A percentile compares a stretch with the other conserved stretches of the same genome.
Evolutionary conservation across 2,888 invertebrate species (phyloP).

Genomic region (Dyspetes luteomarginatus): DNA sequence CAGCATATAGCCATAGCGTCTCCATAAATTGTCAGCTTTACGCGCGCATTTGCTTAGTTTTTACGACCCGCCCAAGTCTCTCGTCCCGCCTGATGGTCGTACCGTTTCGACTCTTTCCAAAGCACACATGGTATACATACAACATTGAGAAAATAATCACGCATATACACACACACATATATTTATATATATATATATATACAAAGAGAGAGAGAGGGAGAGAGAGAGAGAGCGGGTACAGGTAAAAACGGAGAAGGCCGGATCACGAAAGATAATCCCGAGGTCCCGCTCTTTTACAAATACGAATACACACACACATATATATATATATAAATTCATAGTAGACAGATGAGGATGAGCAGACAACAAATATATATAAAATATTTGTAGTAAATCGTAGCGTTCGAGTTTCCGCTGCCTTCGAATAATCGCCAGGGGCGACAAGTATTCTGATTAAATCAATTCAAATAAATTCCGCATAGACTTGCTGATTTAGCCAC

Average conservation of each 20-base stretch:
- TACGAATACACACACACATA: conserved; percentile 36
- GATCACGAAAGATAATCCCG: conserved; percentile 14
- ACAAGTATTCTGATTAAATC: too few relatives aligned
- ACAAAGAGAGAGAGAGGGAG: neutral
- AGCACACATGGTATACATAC: conserved; percentile 29
- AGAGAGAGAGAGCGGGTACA: too few relatives aligned
- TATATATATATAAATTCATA: conserved; percentile 47
- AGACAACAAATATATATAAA: conserved; percentile 49
- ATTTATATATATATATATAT: neutral
- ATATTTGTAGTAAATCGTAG: conserved; percentile 9
- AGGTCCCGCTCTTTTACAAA: conserved; percentile 6
- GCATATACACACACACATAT: neutral
- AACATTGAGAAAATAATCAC: neutral
- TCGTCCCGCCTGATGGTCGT: conserved; percentile 47
- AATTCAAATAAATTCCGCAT: too few relatives aligned
- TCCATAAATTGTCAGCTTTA: conserved; percentile 77
- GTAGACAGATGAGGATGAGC: conserved; percentile 23
- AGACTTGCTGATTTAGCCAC: too few relatives aligned
- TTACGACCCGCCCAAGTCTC: conserved; percentile 74
- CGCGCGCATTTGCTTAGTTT: conserved; percentile 74
- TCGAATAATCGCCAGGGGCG: neutral
- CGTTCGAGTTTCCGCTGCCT: conserved; percentile 22
- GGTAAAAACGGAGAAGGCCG: neutral
- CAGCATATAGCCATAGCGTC: conserved; percentile 68
- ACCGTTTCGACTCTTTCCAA: conserved; percentile 53